Base-by-base conservation (phyloP, 2,888 invertebrate genomes). In the Brachylomia viminalis region DNA sequence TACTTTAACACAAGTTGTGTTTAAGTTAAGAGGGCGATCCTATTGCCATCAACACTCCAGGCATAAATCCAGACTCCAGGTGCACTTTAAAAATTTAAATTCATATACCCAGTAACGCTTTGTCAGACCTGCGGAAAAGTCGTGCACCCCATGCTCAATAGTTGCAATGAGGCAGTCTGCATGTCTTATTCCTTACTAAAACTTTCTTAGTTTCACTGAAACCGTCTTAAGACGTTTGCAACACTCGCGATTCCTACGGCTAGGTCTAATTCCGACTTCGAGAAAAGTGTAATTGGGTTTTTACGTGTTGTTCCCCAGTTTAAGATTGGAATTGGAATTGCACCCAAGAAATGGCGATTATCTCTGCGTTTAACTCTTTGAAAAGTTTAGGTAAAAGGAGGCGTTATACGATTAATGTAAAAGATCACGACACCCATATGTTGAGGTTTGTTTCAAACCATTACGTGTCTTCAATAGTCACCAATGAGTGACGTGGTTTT, bases 271-370 rank as follows among this genome's bases (percentile, higher is more conserved):
- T 84, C 65, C 72, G 72, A 66, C 82, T 62, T 58, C 77, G 75
- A 84, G 75, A 86, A 87, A 82, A 84, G 77, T 82, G 68, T 71
- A 64, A 80, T 79, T 70, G 38, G 45, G 75, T 75, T 80, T 75
- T 73, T 71, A 72, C 70, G 75, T 64, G 83, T 67, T 71, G 66
- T 65, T 74, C 20, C 59, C 67, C 30, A 65, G 54, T 71, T 66
- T 72, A 62, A 82, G 42, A 82, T 67, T 69, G 72, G 56, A 61
- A 79, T 79, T 71, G 64, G 56, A 61, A 75, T 61, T 82, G 80
- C 42, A 72, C 13, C 15, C 54, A 20, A 80, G 61, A 72, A 75
- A 56, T 71, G 56, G 64, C 59, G 45, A 68, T 70, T 70, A 49
- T 66, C 38, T 45, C 11, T n/a, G n/a, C 45, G 8, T 49, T 70